Conservation (phyloP, 2,113 vertebrate species). For the Megaptera novaeangliae region DNA sequence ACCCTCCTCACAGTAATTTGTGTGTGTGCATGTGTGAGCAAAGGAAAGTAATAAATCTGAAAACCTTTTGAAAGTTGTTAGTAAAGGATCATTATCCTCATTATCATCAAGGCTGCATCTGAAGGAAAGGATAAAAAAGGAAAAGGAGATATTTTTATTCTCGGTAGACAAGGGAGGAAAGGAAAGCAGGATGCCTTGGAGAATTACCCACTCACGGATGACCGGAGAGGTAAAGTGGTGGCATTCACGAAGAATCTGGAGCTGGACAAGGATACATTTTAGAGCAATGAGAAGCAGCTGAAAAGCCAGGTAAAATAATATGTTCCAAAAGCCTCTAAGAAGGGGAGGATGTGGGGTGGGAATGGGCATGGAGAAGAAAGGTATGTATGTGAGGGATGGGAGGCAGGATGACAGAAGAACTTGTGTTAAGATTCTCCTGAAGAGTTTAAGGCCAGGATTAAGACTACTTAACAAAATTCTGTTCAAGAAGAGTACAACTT, state of each 20-base stretch:
- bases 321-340: background rate
- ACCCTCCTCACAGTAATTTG: background rate
- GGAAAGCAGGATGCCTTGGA: background rate
- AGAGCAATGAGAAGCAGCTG: background rate
- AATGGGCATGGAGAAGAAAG: background rate
- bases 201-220: background rate
- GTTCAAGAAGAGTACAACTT: background rate
- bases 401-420: background rate
- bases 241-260: background rate
- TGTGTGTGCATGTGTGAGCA: background rate
- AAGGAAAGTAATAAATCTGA: background rate
- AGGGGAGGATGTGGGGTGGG: background rate
- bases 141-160: background rate
- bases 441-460: background rate
- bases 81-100: background rate
- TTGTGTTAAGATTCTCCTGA: background rate
- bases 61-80: background rate
- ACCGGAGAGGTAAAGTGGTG: background rate
- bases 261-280: background rate
- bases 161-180: background rate
- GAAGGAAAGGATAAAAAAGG: background rate
- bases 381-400: background rate
- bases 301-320: constrained; percentile 9
- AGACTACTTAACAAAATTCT: background rate
- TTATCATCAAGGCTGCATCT: background rate